Conservation (phyloP, 2,113 vertebrate genomes). For the Pterocles burchelli region DNA sequence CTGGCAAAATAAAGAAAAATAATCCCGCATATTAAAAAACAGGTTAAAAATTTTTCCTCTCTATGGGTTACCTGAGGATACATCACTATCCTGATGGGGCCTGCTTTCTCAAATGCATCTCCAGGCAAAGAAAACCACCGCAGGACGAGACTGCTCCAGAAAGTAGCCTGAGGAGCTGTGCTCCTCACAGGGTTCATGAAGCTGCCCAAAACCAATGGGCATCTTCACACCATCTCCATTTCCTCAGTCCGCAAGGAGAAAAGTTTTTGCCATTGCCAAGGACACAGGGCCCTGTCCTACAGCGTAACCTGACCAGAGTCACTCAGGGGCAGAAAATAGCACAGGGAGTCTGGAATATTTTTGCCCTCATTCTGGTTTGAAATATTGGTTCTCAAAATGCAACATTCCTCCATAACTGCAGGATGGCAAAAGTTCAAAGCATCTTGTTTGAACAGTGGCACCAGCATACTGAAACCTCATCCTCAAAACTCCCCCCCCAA, state of each 20-base stretch:
- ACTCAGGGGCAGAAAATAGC: background rate
- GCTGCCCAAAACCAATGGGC: background rate
- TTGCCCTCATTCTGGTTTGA: background rate
- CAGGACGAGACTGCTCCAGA: background rate
- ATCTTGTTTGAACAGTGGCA: background rate
- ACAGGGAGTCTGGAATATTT: background rate
- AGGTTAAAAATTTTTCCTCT: background rate
- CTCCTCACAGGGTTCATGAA: accelerated
- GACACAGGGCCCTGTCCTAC: accelerated
- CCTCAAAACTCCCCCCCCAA: background rate
- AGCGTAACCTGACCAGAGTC: accelerated
- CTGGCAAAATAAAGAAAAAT: background rate
- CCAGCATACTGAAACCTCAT: background rate
- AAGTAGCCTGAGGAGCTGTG: background rate
- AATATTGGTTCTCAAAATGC: background rate
- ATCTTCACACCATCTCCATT: background rate
- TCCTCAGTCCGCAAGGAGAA: background rate
- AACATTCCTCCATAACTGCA: background rate
- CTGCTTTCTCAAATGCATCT: background rate
- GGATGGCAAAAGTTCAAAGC: background rate
- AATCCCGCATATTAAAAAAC: background rate
- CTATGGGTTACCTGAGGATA: background rate
- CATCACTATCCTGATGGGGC: background rate
- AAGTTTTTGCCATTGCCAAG: too few species aligned
- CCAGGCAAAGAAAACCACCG: too few species aligned